Conservation (phyloP, 64 coral and sea anemone genomes). For the Montipora cactus region DNA sequence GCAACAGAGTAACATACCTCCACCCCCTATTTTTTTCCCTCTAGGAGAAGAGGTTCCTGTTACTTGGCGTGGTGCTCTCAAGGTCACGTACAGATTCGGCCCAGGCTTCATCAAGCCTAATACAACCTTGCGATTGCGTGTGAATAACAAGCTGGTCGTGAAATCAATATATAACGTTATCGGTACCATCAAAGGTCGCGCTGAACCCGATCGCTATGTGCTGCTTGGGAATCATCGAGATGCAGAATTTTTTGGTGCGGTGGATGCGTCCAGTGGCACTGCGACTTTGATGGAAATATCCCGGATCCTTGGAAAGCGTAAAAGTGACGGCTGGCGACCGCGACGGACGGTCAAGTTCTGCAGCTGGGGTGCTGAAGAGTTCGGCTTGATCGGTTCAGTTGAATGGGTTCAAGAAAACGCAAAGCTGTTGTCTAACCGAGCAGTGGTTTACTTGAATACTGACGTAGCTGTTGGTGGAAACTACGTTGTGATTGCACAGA, state of each 20-base stretch:
- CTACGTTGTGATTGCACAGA: constrained; percentile 25
- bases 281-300: constrained; percentile 83
- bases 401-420: constrained; percentile 93
- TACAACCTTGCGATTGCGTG: constrained; percentile 39
- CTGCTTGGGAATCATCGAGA: constrained; percentile 92
- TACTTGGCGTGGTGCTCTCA: constrained; percentile 45
- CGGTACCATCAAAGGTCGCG: constrained; percentile 48
- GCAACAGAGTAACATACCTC: too few relatives aligned
- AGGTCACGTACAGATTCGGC: constrained; percentile 63
- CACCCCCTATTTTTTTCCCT: not conserved
- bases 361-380: constrained; percentile 96
- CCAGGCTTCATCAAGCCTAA: constrained; percentile 49
- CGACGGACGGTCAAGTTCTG: constrained; percentile 88
- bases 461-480: constrained; percentile 60
- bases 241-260: constrained; percentile 78
- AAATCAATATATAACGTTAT: constrained; percentile 55
- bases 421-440: constrained; percentile 78
- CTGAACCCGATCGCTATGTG: constrained; percentile 65
- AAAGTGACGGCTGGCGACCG: constrained; percentile 75
- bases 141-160: constrained; percentile 43
- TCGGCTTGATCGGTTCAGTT: constrained; percentile 86
- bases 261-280: constrained; percentile 82
- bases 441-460: constrained; percentile 78
- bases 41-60: constrained; percentile 53
- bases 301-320: constrained; percentile 69